Evolutionary conservation across 2,113 vertebrate species (phyloP).

Genomic region (Echinops telfairi): DNA sequence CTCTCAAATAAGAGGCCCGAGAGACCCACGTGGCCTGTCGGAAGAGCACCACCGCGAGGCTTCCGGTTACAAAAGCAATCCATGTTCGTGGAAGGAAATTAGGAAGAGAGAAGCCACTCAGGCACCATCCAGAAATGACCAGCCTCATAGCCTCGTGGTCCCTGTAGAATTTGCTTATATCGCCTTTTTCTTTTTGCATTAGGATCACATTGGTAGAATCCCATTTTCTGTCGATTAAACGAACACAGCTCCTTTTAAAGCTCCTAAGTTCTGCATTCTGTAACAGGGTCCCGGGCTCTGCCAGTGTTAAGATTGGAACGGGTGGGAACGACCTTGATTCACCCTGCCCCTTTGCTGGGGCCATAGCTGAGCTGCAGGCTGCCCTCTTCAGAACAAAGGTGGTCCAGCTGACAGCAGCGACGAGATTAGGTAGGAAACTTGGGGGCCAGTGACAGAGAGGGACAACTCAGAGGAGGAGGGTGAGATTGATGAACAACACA

Average conservation of each 20-base stretch:
- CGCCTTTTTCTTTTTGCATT: not conserved
- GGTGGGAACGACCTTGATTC: not conserved
- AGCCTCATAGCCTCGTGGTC: accelerated
- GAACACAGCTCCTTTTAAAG: not conserved
- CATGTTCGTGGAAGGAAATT: not conserved
- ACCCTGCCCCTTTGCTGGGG: not conserved
- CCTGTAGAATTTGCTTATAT: not conserved
- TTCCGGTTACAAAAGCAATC: not conserved
- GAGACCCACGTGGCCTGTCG: not conserved
- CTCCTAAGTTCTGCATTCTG: not conserved
- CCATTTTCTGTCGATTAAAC: not conserved
- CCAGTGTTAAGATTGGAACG: not conserved
- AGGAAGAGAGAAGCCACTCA: not conserved
- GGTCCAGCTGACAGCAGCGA: no score
- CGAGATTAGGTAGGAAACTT: not conserved
- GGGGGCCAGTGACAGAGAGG: not conserved
- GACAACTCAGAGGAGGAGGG: not conserved
- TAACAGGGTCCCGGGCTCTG: not conserved
- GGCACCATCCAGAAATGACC: conserved; percentile 9
- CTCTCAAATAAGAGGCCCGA: conserved; percentile 41
- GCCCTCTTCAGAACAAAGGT: not conserved
- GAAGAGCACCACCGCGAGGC: not conserved
- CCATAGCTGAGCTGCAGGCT: not conserved
- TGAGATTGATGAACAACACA: not conserved
- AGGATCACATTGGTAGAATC: not conserved